phyloP scores from a whole-genome alignment of 2,113 vertebrate genomes.

The Lophius piscatorius region DNA sequence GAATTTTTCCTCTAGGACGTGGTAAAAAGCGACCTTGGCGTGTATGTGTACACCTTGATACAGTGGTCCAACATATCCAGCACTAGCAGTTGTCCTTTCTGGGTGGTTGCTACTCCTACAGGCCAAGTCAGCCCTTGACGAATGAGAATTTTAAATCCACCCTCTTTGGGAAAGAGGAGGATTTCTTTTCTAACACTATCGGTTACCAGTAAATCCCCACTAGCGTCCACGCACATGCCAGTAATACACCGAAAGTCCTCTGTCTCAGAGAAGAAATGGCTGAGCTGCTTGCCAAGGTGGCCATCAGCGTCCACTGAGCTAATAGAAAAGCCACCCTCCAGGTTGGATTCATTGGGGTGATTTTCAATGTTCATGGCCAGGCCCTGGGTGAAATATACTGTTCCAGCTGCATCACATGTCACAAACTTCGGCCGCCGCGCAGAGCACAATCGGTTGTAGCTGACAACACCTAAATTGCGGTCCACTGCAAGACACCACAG shows the following conservation, averaged over 20 bases:
- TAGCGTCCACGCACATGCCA: conserved; percentile 94
- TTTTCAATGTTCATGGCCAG: conserved; percentile 94
- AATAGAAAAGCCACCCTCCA: conserved; percentile 96
- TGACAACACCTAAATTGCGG: conserved; percentile 90
- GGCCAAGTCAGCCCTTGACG: conserved; percentile 93
- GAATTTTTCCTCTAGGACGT: conserved; percentile 65
- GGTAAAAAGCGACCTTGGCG: conserved; percentile 85
- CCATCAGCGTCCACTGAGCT: conserved; percentile 90
- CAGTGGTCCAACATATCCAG: conserved; percentile 98
- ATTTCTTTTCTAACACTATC: conserved; percentile 96
- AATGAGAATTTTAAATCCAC: conserved; percentile 91
- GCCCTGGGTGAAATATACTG: conserved; percentile 96
- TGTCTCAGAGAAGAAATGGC: conserved; percentile 94
- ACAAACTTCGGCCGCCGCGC: conserved; percentile 96
- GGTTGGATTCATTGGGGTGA: conserved; percentile 91
- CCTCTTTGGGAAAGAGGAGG: conserved; percentile 95
- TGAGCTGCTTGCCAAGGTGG: conserved; percentile 94
- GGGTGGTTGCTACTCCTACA: conserved; percentile 91
- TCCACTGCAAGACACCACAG: conserved; percentile 96
- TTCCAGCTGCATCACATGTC: conserved; percentile 91
- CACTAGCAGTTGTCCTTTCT: conserved; percentile 95
- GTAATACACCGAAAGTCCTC: conserved; percentile 99
- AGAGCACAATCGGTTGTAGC: conserved; percentile 91
- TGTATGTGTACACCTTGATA: conserved; percentile 96
- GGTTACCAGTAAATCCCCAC: conserved; percentile 93